Base-by-base conservation (phyloP, 1,140 invertebrate species). In the Pogonomyrmex barbatus region DNA sequence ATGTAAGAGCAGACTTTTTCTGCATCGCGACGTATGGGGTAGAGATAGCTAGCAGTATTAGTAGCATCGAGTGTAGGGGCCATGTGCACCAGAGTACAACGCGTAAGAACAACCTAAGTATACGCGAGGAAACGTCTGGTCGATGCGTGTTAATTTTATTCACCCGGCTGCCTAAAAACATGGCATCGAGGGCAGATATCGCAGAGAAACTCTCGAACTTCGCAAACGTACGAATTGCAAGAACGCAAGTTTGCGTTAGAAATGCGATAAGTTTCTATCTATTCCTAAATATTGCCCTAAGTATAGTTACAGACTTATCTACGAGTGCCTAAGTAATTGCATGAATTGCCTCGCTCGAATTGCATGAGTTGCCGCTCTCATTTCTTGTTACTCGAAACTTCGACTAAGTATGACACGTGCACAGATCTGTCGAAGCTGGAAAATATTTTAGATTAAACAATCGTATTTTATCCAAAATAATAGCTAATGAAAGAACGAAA, bases 81-180 rank as follows among this genome's bases (percentile, higher is more conserved):
- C 91, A 91, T 87, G 90, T 91, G 91, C 65, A 50, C 71, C 73
- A 24, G 79, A 91, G 85, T 67, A 77, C 36, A 73, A 60, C 56
- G 71, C 2, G 52, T 36, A 82, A 90, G 89, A 90, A 87, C 62
- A 56, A 30, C 17, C 58, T 87, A 90, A 89, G 89, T 89, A 90
- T 90, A 90, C 52, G 33, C 79, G 58, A 75, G 68, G 85, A 54
- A 76, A 76, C 73, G 82, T 87, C 85, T 87, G 88, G 50, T 87
- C 58, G 68, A 85, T 82, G 63, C 75, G 75, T 47, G 30, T 83
- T 79, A 88, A 91, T 91, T 89, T 89, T 87, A 91, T 92, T 91
- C 90, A 90, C 85, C 63, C 63, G 86, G 50, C 52, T 36, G 2
- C 14, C 42, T 30, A 65, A 87, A 88, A 75, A 78, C 63, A 60